phyloP scores from a whole-genome alignment of 2,113 vertebrate genomes.

The Trichechus manatus region DNA sequence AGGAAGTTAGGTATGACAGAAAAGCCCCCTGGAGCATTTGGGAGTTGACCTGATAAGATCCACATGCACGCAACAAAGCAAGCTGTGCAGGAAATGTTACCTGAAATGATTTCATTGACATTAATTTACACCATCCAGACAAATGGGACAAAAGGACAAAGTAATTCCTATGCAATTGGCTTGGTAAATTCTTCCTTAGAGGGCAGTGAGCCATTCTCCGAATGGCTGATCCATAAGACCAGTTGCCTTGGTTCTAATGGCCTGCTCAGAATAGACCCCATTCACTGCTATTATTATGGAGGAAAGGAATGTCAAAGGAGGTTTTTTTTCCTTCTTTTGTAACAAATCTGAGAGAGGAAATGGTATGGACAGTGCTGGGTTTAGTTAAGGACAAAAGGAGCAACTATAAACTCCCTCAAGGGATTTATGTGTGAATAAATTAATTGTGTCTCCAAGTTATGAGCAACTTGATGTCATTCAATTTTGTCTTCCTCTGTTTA shows the following conservation, averaged over 20 bases:
- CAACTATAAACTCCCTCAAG: not conserved
- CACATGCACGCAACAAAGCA: not conserved
- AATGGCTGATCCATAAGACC: not conserved
- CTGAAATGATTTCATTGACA: constrained; percentile 40
- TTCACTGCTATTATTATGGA: not conserved
- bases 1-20: not conserved
- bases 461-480: not conserved
- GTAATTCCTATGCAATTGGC: not conserved
- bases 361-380: not conserved
- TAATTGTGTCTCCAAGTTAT: not conserved
- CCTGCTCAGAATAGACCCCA: not conserved
- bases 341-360: not conserved
- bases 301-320: not conserved
- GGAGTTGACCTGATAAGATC: not conserved
- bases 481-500: not conserved
- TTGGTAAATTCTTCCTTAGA: constrained; percentile 6
- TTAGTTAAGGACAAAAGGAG: not conserved
- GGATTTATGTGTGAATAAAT: not conserved
- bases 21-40: not conserved
- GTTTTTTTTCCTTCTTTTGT: not conserved
- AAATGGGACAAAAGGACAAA: constrained; percentile 8
- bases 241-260: not conserved
- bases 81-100: not conserved
- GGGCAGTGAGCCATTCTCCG: not conserved
- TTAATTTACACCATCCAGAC: not conserved